phyloP scores from a whole-genome alignment of 2,888 invertebrate genomes.

The Tolmerus cingulatus region DNA sequence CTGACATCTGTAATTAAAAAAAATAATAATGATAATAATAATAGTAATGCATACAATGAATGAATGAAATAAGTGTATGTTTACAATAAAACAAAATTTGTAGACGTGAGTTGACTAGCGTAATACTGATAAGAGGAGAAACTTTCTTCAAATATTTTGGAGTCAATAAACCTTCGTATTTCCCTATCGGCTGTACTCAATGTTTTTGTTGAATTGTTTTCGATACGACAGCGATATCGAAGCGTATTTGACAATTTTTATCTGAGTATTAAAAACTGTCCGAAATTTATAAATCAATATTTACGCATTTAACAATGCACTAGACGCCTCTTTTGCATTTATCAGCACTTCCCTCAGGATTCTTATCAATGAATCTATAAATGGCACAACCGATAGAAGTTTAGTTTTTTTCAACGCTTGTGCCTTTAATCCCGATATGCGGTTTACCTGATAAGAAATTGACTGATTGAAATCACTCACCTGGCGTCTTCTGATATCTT shows the following conservation, averaged over 20 bases:
- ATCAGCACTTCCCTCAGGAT: background rate
- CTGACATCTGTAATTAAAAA: slow-evolving; percentile 70
- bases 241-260: background rate
- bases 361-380: background rate
- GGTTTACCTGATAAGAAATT: slow-evolving; percentile 23
- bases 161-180: background rate
- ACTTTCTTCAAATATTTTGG: background rate
- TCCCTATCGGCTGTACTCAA: background rate
- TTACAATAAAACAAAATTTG: background rate
- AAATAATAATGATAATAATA: too few relatives aligned
- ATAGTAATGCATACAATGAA: background rate
- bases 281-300: background rate
- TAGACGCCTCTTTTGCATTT: background rate
- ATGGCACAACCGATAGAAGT: background rate
- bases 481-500: slow-evolving; percentile 74
- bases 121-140: background rate
- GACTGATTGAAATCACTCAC: slow-evolving; percentile 62
- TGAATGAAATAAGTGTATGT: background rate
- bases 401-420: background rate
- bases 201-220: background rate
- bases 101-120: background rate
- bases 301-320: background rate
- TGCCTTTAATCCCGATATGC: slow-evolving; percentile 10
- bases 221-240: background rate
- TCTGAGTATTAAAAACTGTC: background rate